phyloP scores from a whole-genome alignment of 1,140 invertebrate genomes.

The Procambarus clarkii region DNA sequence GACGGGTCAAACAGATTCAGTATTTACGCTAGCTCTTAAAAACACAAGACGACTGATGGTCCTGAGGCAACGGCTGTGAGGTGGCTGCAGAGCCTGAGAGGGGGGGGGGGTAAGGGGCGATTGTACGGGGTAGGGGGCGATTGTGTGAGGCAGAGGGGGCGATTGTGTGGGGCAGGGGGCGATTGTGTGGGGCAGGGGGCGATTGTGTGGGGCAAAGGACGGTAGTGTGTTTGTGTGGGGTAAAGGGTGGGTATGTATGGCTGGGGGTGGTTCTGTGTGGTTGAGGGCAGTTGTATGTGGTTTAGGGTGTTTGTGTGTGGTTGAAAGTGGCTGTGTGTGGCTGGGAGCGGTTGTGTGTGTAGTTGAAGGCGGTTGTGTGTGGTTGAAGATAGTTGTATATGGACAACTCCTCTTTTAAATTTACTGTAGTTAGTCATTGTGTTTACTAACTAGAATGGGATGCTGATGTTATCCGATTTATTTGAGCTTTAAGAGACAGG shows the following conservation, averaged over 20 bases:
- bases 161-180: background rate
- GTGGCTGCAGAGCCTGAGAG: background rate
- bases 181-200: background rate
- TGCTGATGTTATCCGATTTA: too few species aligned
- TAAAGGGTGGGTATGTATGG: background rate
- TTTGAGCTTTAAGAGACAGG: too few species aligned
- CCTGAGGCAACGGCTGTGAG: conserved; percentile 35
- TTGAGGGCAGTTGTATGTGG: background rate
- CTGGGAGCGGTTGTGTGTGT: background rate
- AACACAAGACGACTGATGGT: conserved; percentile 62
- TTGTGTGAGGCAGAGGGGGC: background rate
- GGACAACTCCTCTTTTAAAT: too few species aligned
- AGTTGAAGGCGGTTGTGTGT: background rate
- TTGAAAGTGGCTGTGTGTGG: background rate
- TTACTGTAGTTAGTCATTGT: too few species aligned
- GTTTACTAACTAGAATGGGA: too few species aligned
- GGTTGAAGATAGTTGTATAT: background rate
- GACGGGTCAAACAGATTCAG: conserved; percentile 67
- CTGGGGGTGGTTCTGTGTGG: background rate
- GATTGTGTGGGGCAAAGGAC: background rate
- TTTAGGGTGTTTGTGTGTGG: background rate
- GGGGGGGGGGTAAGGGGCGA: background rate
- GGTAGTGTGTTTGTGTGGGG: background rate
- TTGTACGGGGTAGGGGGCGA: background rate
- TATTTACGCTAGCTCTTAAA: conserved; percentile 64